Evolutionary conservation across 2,888 invertebrate species (phyloP).

Genomic region (Halocaridina rubra): DNA sequence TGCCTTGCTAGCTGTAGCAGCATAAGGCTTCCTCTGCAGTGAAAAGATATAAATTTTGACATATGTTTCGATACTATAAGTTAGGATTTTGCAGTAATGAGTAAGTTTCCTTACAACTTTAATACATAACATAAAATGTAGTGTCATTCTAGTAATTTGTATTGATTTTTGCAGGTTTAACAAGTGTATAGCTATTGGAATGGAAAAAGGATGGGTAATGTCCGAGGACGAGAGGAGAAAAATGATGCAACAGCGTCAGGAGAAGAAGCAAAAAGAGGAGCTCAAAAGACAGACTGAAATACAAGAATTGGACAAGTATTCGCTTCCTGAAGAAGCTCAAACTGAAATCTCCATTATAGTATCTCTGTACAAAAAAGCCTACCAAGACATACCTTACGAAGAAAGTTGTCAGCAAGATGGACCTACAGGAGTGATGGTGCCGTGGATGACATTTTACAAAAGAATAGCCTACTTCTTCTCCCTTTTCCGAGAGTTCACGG

Average conservation of each 20-base stretch:
- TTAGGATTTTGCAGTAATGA: too few relatives aligned
- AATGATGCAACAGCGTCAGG: slow-evolving; percentile 66
- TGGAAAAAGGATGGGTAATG: slow-evolving; percentile 70
- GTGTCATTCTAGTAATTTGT: background rate
- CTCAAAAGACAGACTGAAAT: slow-evolving; percentile 57
- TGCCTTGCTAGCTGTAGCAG: too few relatives aligned
- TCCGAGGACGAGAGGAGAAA: slow-evolving; percentile 67
- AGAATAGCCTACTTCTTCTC: slow-evolving; percentile 61
- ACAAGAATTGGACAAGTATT: slow-evolving; percentile 13
- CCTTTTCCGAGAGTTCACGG: slow-evolving; percentile 55
- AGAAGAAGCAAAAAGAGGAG: slow-evolving; percentile 50
- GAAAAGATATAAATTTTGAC: too few relatives aligned
- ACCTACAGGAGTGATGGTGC: slow-evolving; percentile 33
- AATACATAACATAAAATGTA: too few relatives aligned
- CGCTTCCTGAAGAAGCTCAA: slow-evolving; percentile 49
- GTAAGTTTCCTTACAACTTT: too few relatives aligned
- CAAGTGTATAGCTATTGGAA: slow-evolving; percentile 68
- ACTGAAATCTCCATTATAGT: slow-evolving; percentile 53
- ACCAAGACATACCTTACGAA: slow-evolving; percentile 56
- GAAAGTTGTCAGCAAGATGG: slow-evolving; percentile 4
- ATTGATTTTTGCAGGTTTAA: slow-evolving; percentile 65
- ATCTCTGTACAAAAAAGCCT: slow-evolving; percentile 58
- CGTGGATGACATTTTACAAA: slow-evolving; percentile 63
- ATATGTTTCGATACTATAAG: too few relatives aligned
- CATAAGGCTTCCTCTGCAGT: too few relatives aligned